Evolutionary conservation across 2,888 invertebrate species (phyloP).

Genomic region (Callyntrura guangdongensis): DNA sequence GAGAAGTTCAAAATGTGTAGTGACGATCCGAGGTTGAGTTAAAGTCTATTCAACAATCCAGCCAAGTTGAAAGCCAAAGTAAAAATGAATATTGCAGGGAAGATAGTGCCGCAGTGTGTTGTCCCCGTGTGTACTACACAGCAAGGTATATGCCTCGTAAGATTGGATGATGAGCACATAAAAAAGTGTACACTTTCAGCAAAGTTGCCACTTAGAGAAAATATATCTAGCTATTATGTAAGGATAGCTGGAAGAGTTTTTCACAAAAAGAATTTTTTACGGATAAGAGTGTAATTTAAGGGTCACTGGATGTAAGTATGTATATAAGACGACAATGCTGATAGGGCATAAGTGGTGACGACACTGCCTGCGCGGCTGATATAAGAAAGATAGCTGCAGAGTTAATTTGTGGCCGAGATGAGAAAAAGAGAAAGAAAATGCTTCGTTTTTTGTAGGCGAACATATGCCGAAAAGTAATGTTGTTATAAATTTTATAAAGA

Average conservation of each 20-base stretch:
- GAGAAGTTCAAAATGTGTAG: conserved; percentile 59
- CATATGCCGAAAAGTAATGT: background rate
- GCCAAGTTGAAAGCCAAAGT: conserved; percentile 32
- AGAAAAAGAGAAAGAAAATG: background rate
- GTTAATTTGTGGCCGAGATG: background rate
- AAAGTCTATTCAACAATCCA: conserved; percentile 21
- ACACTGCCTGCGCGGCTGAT: background rate
- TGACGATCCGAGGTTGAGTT: conserved; percentile 7
- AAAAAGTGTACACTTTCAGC: background rate
- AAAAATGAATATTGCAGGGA: background rate
- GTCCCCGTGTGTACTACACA: background rate
- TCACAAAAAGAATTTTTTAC: conserved; percentile 22
- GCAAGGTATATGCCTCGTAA: background rate
- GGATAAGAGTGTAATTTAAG: conserved; percentile 71
- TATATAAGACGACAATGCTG: background rate
- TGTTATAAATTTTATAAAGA: background rate
- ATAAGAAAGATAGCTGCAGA: conserved; percentile 1
- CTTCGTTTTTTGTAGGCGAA: background rate
- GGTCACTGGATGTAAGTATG: conserved; percentile 12
- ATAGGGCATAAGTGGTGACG: conserved; percentile 37
- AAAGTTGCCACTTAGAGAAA: conserved; percentile 9
- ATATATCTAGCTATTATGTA: conserved; percentile 19
- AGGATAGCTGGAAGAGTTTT: background rate
- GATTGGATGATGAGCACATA: conserved; percentile 15
- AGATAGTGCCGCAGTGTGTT: background rate